Base-by-base conservation (phyloP, 2,797 vertebrate species). In the Falco concolor region DNA sequence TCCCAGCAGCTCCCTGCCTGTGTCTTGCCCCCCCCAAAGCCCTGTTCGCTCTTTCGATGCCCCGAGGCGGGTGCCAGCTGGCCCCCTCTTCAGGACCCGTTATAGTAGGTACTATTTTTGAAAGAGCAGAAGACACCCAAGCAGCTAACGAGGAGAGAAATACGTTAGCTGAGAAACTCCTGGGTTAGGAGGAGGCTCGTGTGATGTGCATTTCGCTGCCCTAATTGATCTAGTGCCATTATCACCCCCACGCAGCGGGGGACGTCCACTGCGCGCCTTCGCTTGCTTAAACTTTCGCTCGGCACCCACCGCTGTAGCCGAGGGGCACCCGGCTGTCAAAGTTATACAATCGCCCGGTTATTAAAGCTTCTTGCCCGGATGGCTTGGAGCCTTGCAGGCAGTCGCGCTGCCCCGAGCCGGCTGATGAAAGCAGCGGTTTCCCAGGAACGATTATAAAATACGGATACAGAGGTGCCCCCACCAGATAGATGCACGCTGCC, bases 191-290 rank as follows among this genome's bases (percentile, higher is more conserved):
- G 64, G 64, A 65, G 72, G 88, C 67, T 57, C 28, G 42, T 21
- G 30, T 47, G 83, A 40, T 95, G 95, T 53, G 64, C 94, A 74
- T 97, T 94, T 95, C 47, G 5, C 93, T 96, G 94, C 87, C 94
- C 94, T 95, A 74, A 96, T 97, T 93, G 94, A 96, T 92, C 90
- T 30, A 10, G 38, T 94, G 89, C 87, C 78, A 68, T 93, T 90
- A 61, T 32, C 24, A 4, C 92, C 47, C 87, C 83, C 86, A 49
- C 40, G 84, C 84, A 54, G 8, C 65, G n/a, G 65, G 82, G 61
- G 81, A 25, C 84, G 84, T 75, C 90, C 89, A 38, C 78, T 4
- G 69, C 14, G 54, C 47, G 73, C 59, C 47, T 74, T 75, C 23
- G 9, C 59, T 63, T 10, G 64, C 82, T 81, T 52, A 24, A 36